Evolutionary conservation across 1,140 invertebrate genomes (phyloP).

Genomic region (Drosophila tsacasi): DNA sequence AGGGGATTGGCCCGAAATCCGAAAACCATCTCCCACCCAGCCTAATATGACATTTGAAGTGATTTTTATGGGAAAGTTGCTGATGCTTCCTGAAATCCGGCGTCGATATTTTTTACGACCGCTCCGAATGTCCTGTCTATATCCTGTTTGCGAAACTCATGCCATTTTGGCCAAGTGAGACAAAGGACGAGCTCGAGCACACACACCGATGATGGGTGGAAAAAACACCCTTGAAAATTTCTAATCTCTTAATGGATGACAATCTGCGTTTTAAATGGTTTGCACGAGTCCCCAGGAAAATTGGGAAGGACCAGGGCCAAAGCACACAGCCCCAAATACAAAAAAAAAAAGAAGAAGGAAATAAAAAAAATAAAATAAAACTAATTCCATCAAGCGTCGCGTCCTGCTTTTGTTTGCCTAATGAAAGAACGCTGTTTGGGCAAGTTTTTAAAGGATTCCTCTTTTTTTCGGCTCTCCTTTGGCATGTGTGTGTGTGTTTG

Average conservation of each 20-base stretch:
- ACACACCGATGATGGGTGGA: slow-evolving; percentile 23
- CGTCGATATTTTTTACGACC: slow-evolving; percentile 62
- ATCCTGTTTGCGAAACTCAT: slow-evolving; percentile 75
- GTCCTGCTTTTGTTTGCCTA: slow-evolving; percentile 74
- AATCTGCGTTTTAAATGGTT: slow-evolving; percentile 83
- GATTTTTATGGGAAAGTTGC: slow-evolving; percentile 83
- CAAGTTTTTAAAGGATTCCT: slow-evolving; percentile 76
- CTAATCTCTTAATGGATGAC: slow-evolving; percentile 83
- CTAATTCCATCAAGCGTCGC: slow-evolving; percentile 76
- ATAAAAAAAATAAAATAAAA: slow-evolving; percentile 75
- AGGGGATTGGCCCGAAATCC: slow-evolving; percentile 51
- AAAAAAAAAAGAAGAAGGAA: neutral
- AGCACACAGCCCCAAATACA: slow-evolving; percentile 21
- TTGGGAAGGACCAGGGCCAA: slow-evolving; percentile 18
- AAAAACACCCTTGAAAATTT: slow-evolving; percentile 79
- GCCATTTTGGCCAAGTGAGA: slow-evolving; percentile 64
- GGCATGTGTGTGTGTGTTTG: slow-evolving; percentile 4
- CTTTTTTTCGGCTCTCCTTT: slow-evolving; percentile 3
- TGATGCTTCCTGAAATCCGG: slow-evolving; percentile 66
- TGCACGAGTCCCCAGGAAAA: slow-evolving; percentile 59
- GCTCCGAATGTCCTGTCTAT: slow-evolving; percentile 57
- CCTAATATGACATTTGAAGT: slow-evolving; percentile 83
- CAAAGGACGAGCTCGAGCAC: slow-evolving; percentile 55
- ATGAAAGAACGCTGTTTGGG: slow-evolving; percentile 80
- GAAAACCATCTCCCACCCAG: slow-evolving; percentile 40